Base-by-base conservation (phyloP, 2,888 invertebrate genomes). In the Luffia ferchaultella region DNA sequence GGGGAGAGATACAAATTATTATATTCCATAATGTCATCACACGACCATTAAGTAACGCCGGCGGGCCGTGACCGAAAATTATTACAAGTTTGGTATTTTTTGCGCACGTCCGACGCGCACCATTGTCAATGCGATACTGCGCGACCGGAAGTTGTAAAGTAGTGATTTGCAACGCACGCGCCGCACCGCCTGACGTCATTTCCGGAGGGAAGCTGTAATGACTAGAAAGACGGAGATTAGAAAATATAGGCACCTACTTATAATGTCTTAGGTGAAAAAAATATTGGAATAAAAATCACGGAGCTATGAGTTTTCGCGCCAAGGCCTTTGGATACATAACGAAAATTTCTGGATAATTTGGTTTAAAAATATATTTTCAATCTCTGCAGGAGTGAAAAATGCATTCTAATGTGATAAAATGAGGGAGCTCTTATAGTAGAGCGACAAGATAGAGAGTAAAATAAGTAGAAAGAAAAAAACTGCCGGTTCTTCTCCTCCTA, bases 131-230 rank as follows among this genome's bases (percentile, higher is more conserved):
- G 65, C 63, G 60, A 66, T 60, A 77, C 70, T 79, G 63, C 41
- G 63, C 60, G 65, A 63, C 68, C 77, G 84, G 84, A 84, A 79
- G 84, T 83, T 79, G 85, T 85, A 84, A 83, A 83, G 82, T 78
- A 80, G 82, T 80, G 83, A 85, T 85, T 85, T 84, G 85, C 78
- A 77, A 84, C 74, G 83, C 84, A 82, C 84, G 80, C 84, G 84
- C 75, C 77, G 75, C 73, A 74, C 63, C 79, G 77, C 70, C 77
- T 73, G 77, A 69, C 77, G 72, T 62, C 67, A 70, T 74, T 77
- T 84, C 84, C 83, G 75, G 61, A 56, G 55, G 63, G 59, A 62
- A 58, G 68, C 73, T 74, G 70, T 80, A 82, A 82, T 82, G 79
- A 77, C 73, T 30, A 40, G 48, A 45, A 52, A 19, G 46, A 43